Base-by-base conservation (phyloP, 2,888 invertebrate genomes). In the Aplocera efformata region DNA sequence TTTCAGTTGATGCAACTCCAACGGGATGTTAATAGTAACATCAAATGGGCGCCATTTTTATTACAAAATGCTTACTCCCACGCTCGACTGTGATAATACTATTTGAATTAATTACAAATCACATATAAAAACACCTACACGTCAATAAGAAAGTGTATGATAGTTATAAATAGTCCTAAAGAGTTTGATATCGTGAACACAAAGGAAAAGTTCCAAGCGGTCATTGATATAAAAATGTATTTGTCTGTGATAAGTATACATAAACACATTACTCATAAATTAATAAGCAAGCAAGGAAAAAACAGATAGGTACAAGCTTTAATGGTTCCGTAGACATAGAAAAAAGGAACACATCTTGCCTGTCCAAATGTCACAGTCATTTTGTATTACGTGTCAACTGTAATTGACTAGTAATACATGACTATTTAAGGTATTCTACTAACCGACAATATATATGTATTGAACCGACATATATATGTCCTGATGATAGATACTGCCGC, bases 1-100 rank as follows among this genome's bases (percentile, higher is more conserved):
- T 58, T 61, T 69, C 66, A 72, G 67, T 75, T 64, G 71, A 72
- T 72, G 72, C 76, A 71, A 68, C 63, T 58, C 61, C 48, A 64
- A 59, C 70, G 64, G 57, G 66, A 68, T 63, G 67, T 71, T 72
- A 67, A 72, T 66, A 69, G 65, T 69, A 67, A 64, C 63, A 70
- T 67, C 70, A 63, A 72, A 67, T 68, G 66, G 72, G 63, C 75
- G 68, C 76, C 79, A 70, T 71, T 77, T 78, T 79, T 80, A 79
- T 81, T 80, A 75, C 74, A 73, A 73, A 78, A 76, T 68, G 64
- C 60, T 64, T 46, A 68, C 76, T 58, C 81, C 79, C 67, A 81
- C 79, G 60, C 50, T 49, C 39, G 40, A 50, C 56, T 52, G 71
- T 72, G 72, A 73, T 79, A 72, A 17, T 74, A 52, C 50, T 52